Conservation (phyloP, 1,140 invertebrate genomes). For the Andrena cerasifolii region DNA sequence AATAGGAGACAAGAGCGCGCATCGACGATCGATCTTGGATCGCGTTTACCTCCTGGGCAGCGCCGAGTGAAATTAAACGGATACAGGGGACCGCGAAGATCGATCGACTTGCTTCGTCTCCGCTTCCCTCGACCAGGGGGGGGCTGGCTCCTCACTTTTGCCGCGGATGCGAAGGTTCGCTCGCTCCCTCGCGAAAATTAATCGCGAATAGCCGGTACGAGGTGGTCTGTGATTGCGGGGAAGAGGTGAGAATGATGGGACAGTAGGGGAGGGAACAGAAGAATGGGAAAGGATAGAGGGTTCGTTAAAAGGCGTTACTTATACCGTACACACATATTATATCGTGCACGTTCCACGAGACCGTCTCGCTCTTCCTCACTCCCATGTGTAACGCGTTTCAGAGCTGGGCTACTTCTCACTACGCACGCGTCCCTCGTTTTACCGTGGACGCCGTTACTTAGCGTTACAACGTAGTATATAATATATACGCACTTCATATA, state of each 20-base stretch:
- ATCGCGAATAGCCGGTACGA: background rate
- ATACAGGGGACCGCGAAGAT: background rate
- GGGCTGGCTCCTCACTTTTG: background rate
- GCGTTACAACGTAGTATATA: slow-evolving; percentile 49
- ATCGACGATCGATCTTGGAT: slow-evolving; percentile 42
- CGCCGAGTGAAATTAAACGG: background rate
- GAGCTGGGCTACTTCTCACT: slow-evolving; percentile 26
- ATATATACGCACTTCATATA: slow-evolving; percentile 49
- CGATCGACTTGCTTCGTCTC: slow-evolving; percentile 19
- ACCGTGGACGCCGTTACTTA: background rate
- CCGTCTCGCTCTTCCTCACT: slow-evolving; percentile 17
- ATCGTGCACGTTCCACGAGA: slow-evolving; percentile 39
- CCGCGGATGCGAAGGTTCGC: background rate
- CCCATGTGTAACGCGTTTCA: slow-evolving; percentile 15
- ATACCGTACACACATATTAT: too few relatives aligned
- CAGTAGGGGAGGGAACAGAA: background rate
- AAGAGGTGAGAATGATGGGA: background rate
- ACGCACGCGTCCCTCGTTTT: slow-evolving; percentile 10
- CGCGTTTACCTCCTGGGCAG: background rate
- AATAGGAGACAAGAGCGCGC: background rate
- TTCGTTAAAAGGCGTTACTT: too few relatives aligned
- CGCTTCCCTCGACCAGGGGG: background rate
- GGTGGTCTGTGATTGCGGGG: background rate
- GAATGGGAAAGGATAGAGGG: slow-evolving; percentile 12
- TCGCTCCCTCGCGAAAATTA: slow-evolving; percentile 1